These are phyloP conservation scores for Ceratosolen solmsi DNA, from an alignment of 1,140 invertebrate genomes.

Conservation along the genomic window DNA sequence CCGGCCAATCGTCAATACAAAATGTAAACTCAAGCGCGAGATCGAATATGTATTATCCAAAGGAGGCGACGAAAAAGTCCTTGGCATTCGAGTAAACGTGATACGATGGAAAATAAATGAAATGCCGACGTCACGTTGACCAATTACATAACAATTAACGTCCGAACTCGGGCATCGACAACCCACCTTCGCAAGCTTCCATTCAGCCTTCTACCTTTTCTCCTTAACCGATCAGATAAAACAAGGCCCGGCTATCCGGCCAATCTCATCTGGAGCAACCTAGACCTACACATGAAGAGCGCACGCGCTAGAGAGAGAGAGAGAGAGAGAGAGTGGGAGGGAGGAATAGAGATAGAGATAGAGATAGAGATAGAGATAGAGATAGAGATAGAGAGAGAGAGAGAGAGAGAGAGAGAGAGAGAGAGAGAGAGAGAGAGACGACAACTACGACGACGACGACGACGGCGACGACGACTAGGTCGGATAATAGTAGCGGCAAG, in stretches of 20 bases:
- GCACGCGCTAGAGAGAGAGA: neutral
- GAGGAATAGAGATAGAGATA: neutral
- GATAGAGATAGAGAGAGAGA: neutral
- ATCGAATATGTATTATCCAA: no score
- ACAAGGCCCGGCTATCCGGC: neutral
- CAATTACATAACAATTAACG: constrained; percentile 5
- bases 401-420: neutral
- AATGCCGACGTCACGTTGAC: neutral
- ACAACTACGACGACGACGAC: no score
- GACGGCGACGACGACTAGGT: neutral
- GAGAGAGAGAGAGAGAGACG: neutral
- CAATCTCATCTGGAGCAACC: constrained; percentile 8
- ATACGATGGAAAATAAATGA: neutral
- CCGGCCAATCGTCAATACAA: no score
- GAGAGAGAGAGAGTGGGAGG: neutral
- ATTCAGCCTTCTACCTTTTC: neutral
- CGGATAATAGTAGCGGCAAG: constrained; percentile 7
- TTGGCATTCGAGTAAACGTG: no score
- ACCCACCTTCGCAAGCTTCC: neutral
- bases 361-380: neutral
- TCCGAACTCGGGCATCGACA: neutral
- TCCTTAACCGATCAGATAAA: neutral
- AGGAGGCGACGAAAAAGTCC: no score
- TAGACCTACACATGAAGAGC: neutral
- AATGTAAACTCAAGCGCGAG: no score